Evolutionary conservation across 2,888 invertebrate species (phyloP).

Genomic region (Sthenelais limicola): DNA sequence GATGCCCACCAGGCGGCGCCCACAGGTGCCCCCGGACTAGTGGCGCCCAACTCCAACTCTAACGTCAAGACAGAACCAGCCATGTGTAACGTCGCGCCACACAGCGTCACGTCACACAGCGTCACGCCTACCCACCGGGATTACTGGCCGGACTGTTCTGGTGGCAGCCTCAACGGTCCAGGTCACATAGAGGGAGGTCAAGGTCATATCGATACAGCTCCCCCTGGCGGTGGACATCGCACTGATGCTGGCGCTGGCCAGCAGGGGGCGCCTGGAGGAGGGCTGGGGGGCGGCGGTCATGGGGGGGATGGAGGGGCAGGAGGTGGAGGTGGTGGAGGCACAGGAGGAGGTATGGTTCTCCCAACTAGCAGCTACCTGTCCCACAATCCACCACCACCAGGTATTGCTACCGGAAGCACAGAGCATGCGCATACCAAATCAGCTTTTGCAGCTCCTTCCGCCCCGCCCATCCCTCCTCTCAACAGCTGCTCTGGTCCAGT

Average conservation of each 20-base stretch:
- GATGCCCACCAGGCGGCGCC: background rate
- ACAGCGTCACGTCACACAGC: background rate
- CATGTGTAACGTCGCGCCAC: too few species aligned
- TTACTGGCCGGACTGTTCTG: slow-evolving; percentile 26
- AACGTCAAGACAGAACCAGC: slow-evolving; percentile 23
- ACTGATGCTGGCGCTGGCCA: background rate
- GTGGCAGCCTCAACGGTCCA: background rate
- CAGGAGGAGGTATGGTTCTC: slow-evolving; percentile 7
- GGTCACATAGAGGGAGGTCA: too few species aligned
- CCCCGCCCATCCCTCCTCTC: slow-evolving; percentile 26
- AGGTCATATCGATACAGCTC: background rate
- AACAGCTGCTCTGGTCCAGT: slow-evolving; percentile 13
- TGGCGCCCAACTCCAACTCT: slow-evolving; percentile 12
- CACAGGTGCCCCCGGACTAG: background rate
- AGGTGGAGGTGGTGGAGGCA: background rate
- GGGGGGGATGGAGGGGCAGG: background rate
- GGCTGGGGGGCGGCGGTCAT: background rate
- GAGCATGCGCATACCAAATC: slow-evolving; percentile 11
- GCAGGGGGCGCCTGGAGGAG: background rate
- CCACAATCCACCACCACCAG: background rate
- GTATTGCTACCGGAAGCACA: too few species aligned
- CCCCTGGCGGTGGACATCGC: background rate
- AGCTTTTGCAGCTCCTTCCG: slow-evolving; percentile 17
- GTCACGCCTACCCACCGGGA: slow-evolving; percentile 3
- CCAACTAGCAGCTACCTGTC: background rate